Base-by-base conservation (phyloP, 2,797 vertebrate genomes). In the Myiothlypis coronata region DNA sequence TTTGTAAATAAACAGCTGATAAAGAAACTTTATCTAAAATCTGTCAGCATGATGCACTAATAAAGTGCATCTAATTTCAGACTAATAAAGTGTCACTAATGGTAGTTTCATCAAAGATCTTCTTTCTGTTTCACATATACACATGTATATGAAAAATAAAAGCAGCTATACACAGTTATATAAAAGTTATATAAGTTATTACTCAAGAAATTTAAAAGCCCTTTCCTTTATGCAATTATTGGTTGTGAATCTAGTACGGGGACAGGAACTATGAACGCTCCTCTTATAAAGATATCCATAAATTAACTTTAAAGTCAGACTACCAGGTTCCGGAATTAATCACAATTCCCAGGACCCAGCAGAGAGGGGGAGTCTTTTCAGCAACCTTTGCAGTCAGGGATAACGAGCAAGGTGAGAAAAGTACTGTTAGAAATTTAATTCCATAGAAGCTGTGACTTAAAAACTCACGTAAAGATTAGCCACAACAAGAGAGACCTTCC, bases 181-280 rank as follows among this genome's bases (percentile, higher is more conserved):
- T 28, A 24, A 56, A 63, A 67, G 18, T 39, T 60, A 68, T 5
- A 24, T 34, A 65, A 65, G 17, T 14, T 44, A 21, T 68, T 71
- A 46, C 7, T 39, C 1, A 20, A 70, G 69, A 34, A 56, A 53
- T 5, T 10, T 19, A 30, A 35, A 52, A 64, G 6, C 4, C 5
- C 14, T 3, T 6, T 53, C 23, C 19, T 78, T 59, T n/a, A 20
- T 13, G 14, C 17, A 63, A 49, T 15, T 57, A 41, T 8, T 50
- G 14, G 26, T 49, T 68, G 53, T 60, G 86, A 22, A n/a, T 7
- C 5, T 26, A 52, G 22, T 34, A 10, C 18, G 28, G 16, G 10
- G 32, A 77, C 17, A 3, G 1, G 0, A 65, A 90, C 35, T 27
- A 43, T 0, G 3, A 79, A 41, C 3, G 8, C 22, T 44, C 22